Evolutionary conservation across 2,888 invertebrate species (phyloP), one percentile per base, ranked within the genome.

Genomic region (Thyatira batis): DNA sequence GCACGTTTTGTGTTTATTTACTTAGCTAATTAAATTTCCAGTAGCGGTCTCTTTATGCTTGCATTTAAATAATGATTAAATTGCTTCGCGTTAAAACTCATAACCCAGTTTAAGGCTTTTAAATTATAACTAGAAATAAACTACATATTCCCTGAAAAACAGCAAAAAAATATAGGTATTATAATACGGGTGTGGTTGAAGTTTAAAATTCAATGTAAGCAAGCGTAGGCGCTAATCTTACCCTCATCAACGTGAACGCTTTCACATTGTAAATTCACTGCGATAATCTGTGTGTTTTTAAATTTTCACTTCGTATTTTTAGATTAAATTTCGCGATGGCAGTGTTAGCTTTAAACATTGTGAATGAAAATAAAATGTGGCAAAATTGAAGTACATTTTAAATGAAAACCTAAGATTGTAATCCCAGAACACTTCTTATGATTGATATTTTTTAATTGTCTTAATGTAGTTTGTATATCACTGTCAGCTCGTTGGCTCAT

Each of bases 191-290:
- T 23, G 46, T 25, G 25, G 25, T 45, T 25, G 9, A 39, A 39
- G 39, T 39, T 6, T n/a, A 13, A 27, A 25, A 25, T 25, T 27
- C 17, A 13, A 9, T 9, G 13, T 39, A 17, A 17, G 9, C 9
- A 46, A 10, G 45, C 25, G 45, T 46, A 21, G 46, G 46, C 13
- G 46, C 8, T 46, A 25, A 46, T 25, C 25, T 17, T 17, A 46
- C 46, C 46, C 46, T 46, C 46, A 13, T 46, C 46, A 46, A 25
- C 46, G 13, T 9, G 9, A 23, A 45, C 23, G 23, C 45, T 23
- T 13, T 45, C 33, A 13, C 33, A 33, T 33, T 13, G 11, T 33
- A 33, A 33, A 33, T 23, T 11, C 0, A 46, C 13, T n/a, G 6
- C 20, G 21, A 20, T 8, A 20, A 20, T 17, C 2, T 13, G 33